Base-by-base conservation (phyloP, 2,113 vertebrate species). In the Toxotes chatareus region DNA sequence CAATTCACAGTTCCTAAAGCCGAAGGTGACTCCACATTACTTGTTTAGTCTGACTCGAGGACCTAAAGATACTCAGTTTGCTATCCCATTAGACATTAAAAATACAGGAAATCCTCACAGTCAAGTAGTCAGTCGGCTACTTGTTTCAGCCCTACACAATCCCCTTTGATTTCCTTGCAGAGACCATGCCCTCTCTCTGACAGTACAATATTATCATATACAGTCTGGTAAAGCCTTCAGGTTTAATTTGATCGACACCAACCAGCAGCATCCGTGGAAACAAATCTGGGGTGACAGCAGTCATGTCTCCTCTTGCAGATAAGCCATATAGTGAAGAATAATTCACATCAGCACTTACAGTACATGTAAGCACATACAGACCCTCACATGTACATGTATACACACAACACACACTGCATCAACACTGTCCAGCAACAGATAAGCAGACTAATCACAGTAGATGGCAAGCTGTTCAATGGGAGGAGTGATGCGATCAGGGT, bases 371-470 rank as follows among this genome's bases (percentile, higher is more conserved):
- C 53, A 40, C 38, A 46, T 5, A 46, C 2, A 16, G 4, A 3
- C 57, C 6, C 51, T 34, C 40, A 14, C 62, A 17, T 5, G 34
- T 68, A 34, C 60, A 59, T 34, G 11, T 40, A 57, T 60, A 38
- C 67, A 47, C 70, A 59, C 46, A n/a, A 51, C 40, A 47, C 49
- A 67, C 80, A 77, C 23, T 21, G 32, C 64, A 49, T 64, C 46
- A 44, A 27, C 46, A 51, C 59, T 74, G 75, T 62, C 83, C 76
- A 63, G 34, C 73, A 55, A 63, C 86, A 87, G 86, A 88, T 93
- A 89, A 91, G 80, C 86, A 71, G 70, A 82, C 76, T 88, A 89
- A 92, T 92, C 90, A 90, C 56, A 66, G 79, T 76, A 19, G 79
- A 82, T 87, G 82, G 75, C 82, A 92, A 84, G 87, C 89, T 88